Evolutionary conservation across 2,888 invertebrate genomes (phyloP).

Genomic region (Acanthosoma haemorrhoidale): DNA sequence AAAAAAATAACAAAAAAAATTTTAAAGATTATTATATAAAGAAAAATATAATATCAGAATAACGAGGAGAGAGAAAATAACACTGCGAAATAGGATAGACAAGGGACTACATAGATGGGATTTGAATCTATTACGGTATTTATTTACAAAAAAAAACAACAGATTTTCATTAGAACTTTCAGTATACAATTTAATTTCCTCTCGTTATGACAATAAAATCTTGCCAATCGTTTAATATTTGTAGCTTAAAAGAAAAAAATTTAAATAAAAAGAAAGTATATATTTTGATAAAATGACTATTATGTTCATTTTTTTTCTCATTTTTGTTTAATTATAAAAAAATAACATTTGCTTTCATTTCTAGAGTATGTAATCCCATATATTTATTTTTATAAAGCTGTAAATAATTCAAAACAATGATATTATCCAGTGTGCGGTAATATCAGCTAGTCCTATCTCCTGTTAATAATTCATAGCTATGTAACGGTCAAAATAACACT

Average conservation of each 20-base stretch:
- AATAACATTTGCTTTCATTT: not conserved
- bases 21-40: not conserved
- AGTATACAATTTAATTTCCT: slow-evolving; percentile 4
- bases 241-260: not conserved
- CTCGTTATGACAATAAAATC: slow-evolving; percentile 24
- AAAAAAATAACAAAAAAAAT: not conserved
- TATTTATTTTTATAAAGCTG: not conserved
- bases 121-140: slow-evolving; percentile 12
- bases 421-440: not conserved
- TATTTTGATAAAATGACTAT: slow-evolving; percentile 1
- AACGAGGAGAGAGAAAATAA: slow-evolving; percentile 23
- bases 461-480: not conserved
- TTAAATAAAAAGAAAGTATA: slow-evolving; percentile 1
- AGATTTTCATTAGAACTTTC: not conserved
- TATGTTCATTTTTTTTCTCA: not conserved
- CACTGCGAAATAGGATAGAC: slow-evolving; percentile 22
- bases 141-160: not conserved
- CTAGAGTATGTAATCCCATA: not conserved
- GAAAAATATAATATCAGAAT: not conserved
- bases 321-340: not conserved
- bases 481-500: not conserved
- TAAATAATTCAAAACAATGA: not conserved
- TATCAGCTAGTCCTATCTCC: not conserved
- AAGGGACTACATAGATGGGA: slow-evolving; percentile 7
- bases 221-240: slow-evolving; percentile 17